Evolutionary conservation across 2,797 vertebrate genomes (phyloP).

Genomic region (Lateolabrax maculatus): DNA sequence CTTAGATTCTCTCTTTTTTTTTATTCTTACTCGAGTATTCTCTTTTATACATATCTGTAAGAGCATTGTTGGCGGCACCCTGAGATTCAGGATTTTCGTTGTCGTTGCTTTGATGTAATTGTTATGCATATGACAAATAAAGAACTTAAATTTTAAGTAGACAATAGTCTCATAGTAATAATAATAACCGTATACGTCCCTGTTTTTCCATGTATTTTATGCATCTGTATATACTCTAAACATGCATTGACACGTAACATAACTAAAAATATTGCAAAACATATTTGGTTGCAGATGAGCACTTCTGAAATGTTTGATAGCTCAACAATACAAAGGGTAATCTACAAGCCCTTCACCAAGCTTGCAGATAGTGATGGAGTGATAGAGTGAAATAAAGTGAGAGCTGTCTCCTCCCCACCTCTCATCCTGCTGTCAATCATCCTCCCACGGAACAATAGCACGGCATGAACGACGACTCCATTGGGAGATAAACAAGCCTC

Average conservation of each 20-base stretch:
- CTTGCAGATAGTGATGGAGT: not conserved
- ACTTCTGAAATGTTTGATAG: slow-evolving; percentile 4
- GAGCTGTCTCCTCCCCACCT: slow-evolving; percentile 26
- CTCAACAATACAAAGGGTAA: not conserved
- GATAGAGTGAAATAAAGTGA: slow-evolving; percentile 13
- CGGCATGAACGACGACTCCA: slow-evolving; percentile 58
- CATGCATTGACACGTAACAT: not conserved
- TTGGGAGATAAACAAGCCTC: slow-evolving; percentile 73
- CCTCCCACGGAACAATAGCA: slow-evolving; percentile 70
- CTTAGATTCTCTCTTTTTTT: no score
- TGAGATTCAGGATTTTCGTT: no score
- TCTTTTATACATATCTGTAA: no score
- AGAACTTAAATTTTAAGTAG: no score
- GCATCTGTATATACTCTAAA: not conserved
- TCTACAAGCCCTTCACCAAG: not conserved
- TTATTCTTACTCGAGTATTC: no score
- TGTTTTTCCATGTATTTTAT: not conserved
- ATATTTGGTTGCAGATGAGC: not conserved
- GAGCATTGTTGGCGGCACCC: no score
- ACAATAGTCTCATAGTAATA: no score
- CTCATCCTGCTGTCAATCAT: slow-evolving; percentile 65
- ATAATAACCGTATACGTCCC: not conserved
- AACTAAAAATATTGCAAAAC: not conserved
- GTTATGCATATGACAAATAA: no score
- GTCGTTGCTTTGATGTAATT: no score